Conservation (phyloP, 2,113 vertebrate genomes). For the Genyomyrus donnyi region DNA sequence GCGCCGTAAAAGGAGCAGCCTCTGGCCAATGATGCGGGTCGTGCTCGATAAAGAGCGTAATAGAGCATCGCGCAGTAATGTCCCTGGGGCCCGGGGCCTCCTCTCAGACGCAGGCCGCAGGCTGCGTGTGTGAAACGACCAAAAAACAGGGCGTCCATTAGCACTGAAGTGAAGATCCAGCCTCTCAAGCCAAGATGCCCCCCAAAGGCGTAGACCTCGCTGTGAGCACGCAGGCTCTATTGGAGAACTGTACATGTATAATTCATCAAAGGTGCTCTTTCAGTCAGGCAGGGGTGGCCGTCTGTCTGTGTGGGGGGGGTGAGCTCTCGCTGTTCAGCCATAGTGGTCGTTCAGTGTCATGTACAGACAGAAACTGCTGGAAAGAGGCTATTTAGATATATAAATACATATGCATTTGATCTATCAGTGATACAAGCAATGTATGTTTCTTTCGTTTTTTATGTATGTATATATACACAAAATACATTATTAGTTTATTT, state of each 20-base stretch:
- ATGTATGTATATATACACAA: not conserved
- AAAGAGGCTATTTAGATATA: not conserved
- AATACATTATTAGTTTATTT: not conserved
- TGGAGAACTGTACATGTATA: not conserved
- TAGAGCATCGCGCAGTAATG: not conserved
- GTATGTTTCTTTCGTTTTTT: not conserved
- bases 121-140: not conserved
- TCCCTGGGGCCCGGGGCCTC: not conserved
- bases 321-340: not conserved
- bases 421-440: not conserved
- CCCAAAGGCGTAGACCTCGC: not conserved
- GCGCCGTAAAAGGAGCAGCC: not conserved
- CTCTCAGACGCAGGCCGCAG: not conserved
- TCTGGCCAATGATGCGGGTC: not conserved
- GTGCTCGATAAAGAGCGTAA: not conserved
- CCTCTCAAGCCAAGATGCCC: not conserved
- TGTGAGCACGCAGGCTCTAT: not conserved
- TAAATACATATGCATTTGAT: not conserved
- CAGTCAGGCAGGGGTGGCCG: not conserved
- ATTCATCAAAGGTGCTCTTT: not conserved
- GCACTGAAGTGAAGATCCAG: not conserved
- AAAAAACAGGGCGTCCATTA: not conserved
- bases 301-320: not conserved
- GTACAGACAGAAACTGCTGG: not conserved
- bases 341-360: not conserved